phyloP scores from a whole-genome alignment of 37 sponge, comb jelly and placozoan species.

The Corticium candelabrum region DNA sequence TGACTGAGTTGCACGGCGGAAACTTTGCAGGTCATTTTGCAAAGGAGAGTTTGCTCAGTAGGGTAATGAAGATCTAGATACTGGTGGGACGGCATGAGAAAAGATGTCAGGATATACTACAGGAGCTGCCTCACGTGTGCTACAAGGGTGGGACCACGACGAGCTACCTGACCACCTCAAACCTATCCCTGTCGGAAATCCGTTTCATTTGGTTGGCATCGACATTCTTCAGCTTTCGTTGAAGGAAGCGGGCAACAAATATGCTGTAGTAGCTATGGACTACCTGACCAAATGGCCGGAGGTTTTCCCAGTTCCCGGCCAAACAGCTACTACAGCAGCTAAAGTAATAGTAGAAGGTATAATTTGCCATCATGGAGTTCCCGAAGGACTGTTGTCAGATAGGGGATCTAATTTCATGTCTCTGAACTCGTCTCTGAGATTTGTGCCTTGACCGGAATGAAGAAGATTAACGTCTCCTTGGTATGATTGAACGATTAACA shows the following conservation, averaged over 20 bases:
- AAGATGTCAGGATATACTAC: no score
- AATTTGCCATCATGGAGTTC: constrained; percentile 50
- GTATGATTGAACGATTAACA: constrained; percentile 36
- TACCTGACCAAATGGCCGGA: constrained; percentile 65
- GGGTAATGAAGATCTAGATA: no score
- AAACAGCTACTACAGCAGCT: constrained; percentile 45
- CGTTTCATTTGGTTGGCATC: constrained; percentile 38
- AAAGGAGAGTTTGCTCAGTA: no score
- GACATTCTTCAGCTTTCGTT: constrained; percentile 27
- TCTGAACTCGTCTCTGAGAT: constrained; percentile 27
- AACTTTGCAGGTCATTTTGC: no score
- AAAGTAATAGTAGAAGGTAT: constrained; percentile 32
- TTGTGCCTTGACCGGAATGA: constrained; percentile 18
- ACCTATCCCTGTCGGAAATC: no score
- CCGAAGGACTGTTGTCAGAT: constrained; percentile 30
- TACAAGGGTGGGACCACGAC: no score
- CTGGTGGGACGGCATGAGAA: no score
- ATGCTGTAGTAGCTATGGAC: constrained; percentile 40
- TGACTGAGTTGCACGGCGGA: no score
- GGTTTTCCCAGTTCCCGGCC: constrained; percentile 32
- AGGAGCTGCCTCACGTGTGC: constrained; percentile 25
- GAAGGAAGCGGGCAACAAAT: constrained; percentile 15
- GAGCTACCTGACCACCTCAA: no score
- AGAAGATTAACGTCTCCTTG: constrained; percentile 36
- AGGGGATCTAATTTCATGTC: constrained; percentile 24